Conservation (phyloP, 2,888 invertebrate species). For the Himalopsyche japonica region DNA sequence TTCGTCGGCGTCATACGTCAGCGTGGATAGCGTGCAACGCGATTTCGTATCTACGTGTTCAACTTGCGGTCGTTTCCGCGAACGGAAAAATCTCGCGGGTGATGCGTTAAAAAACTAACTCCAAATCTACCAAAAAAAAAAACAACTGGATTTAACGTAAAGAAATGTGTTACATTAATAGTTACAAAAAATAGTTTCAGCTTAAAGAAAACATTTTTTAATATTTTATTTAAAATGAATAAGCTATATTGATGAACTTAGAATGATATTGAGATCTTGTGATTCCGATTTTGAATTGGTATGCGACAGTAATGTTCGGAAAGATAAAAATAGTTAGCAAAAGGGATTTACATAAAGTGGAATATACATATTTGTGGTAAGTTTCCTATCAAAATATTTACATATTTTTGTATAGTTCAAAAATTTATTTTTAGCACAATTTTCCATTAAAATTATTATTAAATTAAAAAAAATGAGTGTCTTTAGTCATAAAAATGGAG, state of each 20-base stretch:
- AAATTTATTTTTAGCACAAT: too few relatives aligned
- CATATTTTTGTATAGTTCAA: background rate
- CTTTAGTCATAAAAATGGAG: too few relatives aligned
- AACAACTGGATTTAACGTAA: background rate
- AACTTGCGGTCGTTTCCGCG: background rate
- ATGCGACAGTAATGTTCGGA: slow-evolving; percentile 33
- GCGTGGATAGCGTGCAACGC: background rate
- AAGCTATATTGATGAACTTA: background rate
- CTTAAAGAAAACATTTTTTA: background rate
- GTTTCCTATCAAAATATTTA: background rate
- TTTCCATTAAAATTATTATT: too few relatives aligned
- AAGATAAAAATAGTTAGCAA: slow-evolving; percentile 25
- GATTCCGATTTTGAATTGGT: slow-evolving; percentile 10
- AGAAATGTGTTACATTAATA: background rate
- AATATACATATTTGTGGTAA: slow-evolving; percentile 29
- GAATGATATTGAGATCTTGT: slow-evolving; percentile 10
- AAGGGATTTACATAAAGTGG: slow-evolving; percentile 25
- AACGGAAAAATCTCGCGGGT: background rate
- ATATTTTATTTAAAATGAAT: background rate
- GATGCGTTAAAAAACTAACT: background rate
- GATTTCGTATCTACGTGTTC: background rate
- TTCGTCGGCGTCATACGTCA: slow-evolving; percentile 24
- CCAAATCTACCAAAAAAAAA: background rate
- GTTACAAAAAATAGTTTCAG: background rate
- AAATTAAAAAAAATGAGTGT: too few relatives aligned